Evolutionary conservation across 2,113 vertebrate species (phyloP).

Genomic region (Hydrolagus affinis): DNA sequence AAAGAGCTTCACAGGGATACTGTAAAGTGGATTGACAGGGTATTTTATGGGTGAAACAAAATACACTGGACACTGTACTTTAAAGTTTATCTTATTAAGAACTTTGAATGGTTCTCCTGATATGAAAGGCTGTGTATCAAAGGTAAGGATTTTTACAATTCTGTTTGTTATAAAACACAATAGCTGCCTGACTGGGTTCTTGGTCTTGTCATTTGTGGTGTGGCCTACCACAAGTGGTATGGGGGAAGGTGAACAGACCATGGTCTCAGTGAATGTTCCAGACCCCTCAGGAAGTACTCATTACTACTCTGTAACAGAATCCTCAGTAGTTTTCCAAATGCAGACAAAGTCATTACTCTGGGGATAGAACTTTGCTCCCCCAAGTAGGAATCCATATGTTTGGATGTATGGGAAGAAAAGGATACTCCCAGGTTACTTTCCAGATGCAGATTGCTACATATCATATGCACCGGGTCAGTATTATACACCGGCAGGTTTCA

Average conservation of each 20-base stretch:
- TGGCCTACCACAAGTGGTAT: background rate
- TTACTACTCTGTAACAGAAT: background rate
- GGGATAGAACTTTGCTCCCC: background rate
- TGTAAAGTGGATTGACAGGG: too few relatives aligned
- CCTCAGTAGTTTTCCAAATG: background rate
- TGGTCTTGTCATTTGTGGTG: background rate
- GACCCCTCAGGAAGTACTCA: background rate
- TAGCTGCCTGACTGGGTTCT: background rate
- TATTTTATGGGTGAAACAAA: too few relatives aligned
- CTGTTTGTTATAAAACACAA: too few relatives aligned
- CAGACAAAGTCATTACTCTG: background rate
- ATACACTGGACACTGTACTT: too few relatives aligned
- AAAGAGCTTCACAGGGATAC: too few relatives aligned
- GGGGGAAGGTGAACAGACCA: background rate
- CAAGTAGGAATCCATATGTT: conserved; percentile 26
- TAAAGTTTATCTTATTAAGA: too few relatives aligned
- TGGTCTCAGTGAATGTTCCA: background rate
- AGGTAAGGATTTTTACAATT: too few relatives aligned
- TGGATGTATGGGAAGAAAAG: conserved; percentile 3
- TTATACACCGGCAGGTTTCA: background rate
- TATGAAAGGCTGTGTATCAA: too few relatives aligned
- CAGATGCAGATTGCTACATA: too few relatives aligned
- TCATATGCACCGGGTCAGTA: background rate
- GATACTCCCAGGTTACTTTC: conserved; percentile 5
- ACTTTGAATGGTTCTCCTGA: too few relatives aligned